phyloP scores from a whole-genome alignment of 2,797 vertebrate genomes.

The Lophius americanus region DNA sequence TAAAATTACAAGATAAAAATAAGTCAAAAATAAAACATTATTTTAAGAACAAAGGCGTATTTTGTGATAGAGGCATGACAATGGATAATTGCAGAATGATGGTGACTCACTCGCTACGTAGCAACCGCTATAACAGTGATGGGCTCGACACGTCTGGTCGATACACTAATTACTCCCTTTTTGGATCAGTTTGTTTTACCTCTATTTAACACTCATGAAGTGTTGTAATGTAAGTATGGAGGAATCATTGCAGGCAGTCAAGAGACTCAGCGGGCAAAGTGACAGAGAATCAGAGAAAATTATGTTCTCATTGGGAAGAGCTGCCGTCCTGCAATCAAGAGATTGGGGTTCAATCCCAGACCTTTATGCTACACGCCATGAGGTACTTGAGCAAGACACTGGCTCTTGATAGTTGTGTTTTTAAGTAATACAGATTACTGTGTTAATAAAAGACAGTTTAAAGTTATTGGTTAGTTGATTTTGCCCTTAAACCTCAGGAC shows the following conservation, averaged over 20 bases:
- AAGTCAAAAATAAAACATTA: constrained; percentile 29
- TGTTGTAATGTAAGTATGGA: constrained; percentile 21
- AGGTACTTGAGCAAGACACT: too few relatives aligned
- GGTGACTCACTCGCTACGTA: constrained; percentile 47
- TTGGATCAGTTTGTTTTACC: constrained; percentile 2
- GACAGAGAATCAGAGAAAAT: constrained; percentile 7
- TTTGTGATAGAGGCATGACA: constrained; percentile 49
- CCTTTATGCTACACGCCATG: too few relatives aligned
- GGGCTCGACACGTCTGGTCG: constrained; percentile 33
- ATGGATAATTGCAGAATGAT: constrained; percentile 41
- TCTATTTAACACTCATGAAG: constrained; percentile 25
- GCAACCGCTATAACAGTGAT: constrained; percentile 29
- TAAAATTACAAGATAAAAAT: constrained; percentile 4
- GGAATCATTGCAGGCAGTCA: constrained; percentile 14
- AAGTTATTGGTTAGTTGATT: too few relatives aligned
- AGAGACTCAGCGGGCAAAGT: constrained; percentile 20
- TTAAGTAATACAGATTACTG: too few relatives aligned
- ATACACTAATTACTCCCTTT: constrained; percentile 38
- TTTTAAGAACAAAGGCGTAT: constrained; percentile 18
- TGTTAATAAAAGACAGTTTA: too few relatives aligned
- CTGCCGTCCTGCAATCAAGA: too few relatives aligned
- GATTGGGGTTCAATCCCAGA: too few relatives aligned
- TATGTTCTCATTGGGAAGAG: neutral
- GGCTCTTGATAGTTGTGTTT: too few relatives aligned
- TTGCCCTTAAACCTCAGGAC: too few relatives aligned